Evolutionary conservation across 2,888 invertebrate genomes (phyloP), one percentile per base, ranked within the genome.

Genomic region (Ochlodes sylvanus): DNA sequence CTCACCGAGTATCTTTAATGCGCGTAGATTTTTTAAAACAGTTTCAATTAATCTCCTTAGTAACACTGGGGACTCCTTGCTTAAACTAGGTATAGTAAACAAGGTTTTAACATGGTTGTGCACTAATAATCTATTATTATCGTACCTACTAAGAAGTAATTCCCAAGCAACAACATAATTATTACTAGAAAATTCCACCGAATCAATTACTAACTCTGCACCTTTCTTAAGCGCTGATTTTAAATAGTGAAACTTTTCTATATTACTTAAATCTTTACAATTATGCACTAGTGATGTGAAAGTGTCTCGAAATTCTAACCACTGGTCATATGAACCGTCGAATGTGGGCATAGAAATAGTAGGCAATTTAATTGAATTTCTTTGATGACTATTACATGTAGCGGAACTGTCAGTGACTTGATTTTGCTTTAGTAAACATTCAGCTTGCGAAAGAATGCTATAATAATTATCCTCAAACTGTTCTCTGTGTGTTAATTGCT

Each of bases 271-370:
- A 41, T 41, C 38, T 10, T 58, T 55, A 14, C 63, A 62, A 2
- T 5, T 7, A 17, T 68, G 52, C 17, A 70, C 55, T 3, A 70
- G 2, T 7, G 67, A 67, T n/a, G 52, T 42, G 19, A 63, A 70
- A 6, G 63, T 67, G 15, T 70, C 67, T 1, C 65, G 32, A 60
- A 70, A 70, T 17, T 70, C 70, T 10, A 70, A 60, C 67, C 70
- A 70, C 32, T 67, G 47, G 5, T 54, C 19, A 19, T 55, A 61
- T 21, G 55, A 19, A 2, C 67, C 70, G 19, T 70, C 60, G 15
- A 67, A 64, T n/a, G 38, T 63, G 17, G 65, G 69, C 19, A 66
- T 38, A 52, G 62, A 65, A 17, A 69, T 55, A 1, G 38, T 65
- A 9, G 65, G 69, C 42, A 64, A 27, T 27, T 63, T 63, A 27